Conservation (phyloP, 2,888 invertebrate genomes). For the Dolichopus griseipennis region DNA sequence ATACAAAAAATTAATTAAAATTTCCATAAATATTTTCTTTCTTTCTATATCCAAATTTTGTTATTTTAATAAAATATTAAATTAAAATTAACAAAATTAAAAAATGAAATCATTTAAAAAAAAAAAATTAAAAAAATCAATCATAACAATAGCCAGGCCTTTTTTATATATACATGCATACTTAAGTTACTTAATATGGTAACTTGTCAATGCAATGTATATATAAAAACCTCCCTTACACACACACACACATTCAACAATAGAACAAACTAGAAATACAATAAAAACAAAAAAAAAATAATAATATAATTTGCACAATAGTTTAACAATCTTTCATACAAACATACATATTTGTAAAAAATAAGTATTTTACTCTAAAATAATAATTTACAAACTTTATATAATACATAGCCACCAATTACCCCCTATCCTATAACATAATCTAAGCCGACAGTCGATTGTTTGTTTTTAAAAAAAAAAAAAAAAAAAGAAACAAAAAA, state of each 20-base stretch:
- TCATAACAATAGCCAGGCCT: conserved; percentile 22
- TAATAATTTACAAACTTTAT: conserved; percentile 15
- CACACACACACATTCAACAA: conserved; percentile 14
- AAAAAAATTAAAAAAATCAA: conserved; percentile 20
- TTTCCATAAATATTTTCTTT: conserved; percentile 19
- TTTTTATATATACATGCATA: conserved; percentile 21
- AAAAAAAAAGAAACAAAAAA: conserved; percentile 21
- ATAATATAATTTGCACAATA: conserved; percentile 12
- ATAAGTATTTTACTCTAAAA: conserved; percentile 10
- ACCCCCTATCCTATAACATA: conserved; percentile 42
- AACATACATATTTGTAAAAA: neutral
- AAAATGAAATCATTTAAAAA: too few species aligned
- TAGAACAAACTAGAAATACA: conserved; percentile 12
- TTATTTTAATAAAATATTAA: too few species aligned
- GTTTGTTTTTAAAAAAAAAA: conserved; percentile 28
- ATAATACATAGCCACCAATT: conserved; percentile 19
- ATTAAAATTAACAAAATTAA: conserved; percentile 19
- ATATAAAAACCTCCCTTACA: conserved; percentile 6
- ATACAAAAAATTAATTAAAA: too few species aligned
- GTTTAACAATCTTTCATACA: neutral
- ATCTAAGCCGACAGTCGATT: conserved; percentile 54
- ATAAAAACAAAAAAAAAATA: too few species aligned
- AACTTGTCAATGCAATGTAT: too few species aligned
- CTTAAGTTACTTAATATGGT: too few species aligned
- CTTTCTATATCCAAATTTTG: too few species aligned